phyloP scores from a whole-genome alignment of 2,113 vertebrate genomes.

The Globicephala melas region DNA sequence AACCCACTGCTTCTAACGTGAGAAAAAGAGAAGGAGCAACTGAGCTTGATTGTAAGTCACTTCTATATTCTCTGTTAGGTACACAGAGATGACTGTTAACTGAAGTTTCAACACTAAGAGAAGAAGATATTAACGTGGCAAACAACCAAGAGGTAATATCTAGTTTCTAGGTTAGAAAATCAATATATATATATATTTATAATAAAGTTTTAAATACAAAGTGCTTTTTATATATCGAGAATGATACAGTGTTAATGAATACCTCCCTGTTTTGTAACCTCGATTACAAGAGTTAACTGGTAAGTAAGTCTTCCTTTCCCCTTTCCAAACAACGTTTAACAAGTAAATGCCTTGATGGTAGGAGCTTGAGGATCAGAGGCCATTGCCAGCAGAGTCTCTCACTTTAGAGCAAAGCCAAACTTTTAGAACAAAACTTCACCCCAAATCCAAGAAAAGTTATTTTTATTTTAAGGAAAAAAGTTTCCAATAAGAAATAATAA shows the following conservation, averaged over 20 bases:
- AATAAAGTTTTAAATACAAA: slow-evolving; percentile 86
- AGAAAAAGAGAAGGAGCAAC: not conserved
- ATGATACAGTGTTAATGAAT: slow-evolving; percentile 85
- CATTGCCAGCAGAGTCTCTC: slow-evolving; percentile 77
- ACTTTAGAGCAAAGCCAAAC: slow-evolving; percentile 66
- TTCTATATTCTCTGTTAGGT: slow-evolving; percentile 46
- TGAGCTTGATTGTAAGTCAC: not conserved
- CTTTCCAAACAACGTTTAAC: slow-evolving; percentile 60
- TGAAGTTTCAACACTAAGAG: slow-evolving; percentile 71
- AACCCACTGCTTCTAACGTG: not conserved
- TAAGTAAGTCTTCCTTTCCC: slow-evolving; percentile 29
- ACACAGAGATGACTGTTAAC: slow-evolving; percentile 66
- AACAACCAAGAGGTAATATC: slow-evolving; percentile 82
- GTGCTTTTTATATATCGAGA: slow-evolving; percentile 85
- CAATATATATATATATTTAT: slow-evolving; percentile 72
- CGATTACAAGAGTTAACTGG: slow-evolving; percentile 73
- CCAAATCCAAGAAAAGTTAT: slow-evolving; percentile 58
- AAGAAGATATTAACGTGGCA: slow-evolving; percentile 77
- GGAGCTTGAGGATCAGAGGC: slow-evolving; percentile 54
- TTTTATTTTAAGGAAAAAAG: slow-evolving; percentile 60
- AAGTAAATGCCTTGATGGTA: slow-evolving; percentile 54
- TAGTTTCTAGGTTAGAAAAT: slow-evolving; percentile 81
- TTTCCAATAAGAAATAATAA: slow-evolving; percentile 62
- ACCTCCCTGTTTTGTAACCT: slow-evolving; percentile 83
- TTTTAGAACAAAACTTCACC: slow-evolving; percentile 73